A percentile compares a stretch with the other conserved stretches of the same genome.
Conservation (phyloP, 2,113 vertebrate species). For the Cnemophilus loriae region DNA sequence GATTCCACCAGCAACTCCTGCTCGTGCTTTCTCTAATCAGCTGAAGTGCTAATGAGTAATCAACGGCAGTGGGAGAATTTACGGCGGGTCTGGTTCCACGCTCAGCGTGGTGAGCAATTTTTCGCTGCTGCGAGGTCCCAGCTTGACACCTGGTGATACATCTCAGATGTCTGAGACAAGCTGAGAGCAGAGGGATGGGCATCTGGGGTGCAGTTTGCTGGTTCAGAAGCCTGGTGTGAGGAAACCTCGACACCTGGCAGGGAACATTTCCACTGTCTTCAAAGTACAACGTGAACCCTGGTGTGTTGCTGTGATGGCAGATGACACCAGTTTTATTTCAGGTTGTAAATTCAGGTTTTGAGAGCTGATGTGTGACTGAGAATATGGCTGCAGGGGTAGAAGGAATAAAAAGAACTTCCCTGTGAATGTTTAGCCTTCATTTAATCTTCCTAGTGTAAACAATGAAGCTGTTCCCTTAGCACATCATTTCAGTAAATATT, state of each 20-base stretch:
- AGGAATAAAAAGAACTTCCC: background rate
- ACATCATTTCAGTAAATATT: background rate
- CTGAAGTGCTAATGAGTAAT: background rate
- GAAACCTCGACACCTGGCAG: constrained; percentile 2
- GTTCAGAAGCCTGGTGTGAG: background rate
- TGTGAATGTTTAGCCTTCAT: background rate
- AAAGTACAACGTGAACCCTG: background rate
- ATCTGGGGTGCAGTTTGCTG: constrained; percentile 12
- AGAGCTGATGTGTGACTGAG: background rate
- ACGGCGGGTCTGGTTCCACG: background rate
- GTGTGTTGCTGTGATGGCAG: background rate
- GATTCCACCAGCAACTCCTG: background rate
- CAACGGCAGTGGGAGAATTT: background rate
- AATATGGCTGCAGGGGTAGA: background rate
- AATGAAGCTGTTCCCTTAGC: background rate
- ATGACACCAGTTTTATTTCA: background rate
- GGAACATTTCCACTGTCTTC: background rate
- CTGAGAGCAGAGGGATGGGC: background rate
- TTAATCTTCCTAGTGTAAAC: background rate
- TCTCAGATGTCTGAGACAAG: background rate
- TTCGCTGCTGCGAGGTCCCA: background rate
- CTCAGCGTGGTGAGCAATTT: background rate
- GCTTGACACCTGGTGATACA: background rate
- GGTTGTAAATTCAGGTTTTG: background rate
- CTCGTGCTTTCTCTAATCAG: background rate